phyloP scores from a whole-genome alignment of 2,797 vertebrate species.

The Benthosema pterotum region DNA sequence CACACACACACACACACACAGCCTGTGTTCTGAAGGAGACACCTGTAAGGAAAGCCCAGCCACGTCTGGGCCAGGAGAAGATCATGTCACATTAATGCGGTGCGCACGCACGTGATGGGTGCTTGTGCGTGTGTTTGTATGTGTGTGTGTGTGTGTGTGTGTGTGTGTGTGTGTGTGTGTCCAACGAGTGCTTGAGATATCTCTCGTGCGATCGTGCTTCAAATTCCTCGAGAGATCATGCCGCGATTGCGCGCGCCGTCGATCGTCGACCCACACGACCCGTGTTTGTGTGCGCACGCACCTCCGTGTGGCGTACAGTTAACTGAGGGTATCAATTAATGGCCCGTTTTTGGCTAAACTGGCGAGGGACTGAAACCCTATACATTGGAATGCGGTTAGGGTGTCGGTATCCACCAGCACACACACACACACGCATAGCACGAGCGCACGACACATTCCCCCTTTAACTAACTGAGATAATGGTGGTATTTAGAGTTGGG shows the following conservation, averaged over 20 bases:
- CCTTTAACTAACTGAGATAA: conserved; percentile 46
- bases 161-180: conserved; percentile 25
- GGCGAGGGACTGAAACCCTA: conserved; percentile 68
- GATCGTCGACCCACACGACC: no score
- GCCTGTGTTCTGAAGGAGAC: conserved; percentile 69
- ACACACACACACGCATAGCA: conserved; percentile 26
- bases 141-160: background rate
- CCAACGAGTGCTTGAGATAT: conserved; percentile 23
- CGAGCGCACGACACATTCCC: conserved; percentile 15
- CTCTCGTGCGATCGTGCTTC: background rate
- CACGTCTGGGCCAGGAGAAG: conserved; percentile 68
- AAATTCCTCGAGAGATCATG: background rate
- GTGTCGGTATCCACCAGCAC: conserved; percentile 39
- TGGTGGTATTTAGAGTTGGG: conserved; percentile 64
- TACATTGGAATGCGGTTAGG: conserved; percentile 65
- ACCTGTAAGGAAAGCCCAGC: conserved; percentile 81
- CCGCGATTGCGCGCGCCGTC: background rate
- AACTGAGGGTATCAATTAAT: conserved; percentile 70
- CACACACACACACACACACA: conserved; percentile 58
- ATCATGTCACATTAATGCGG: conserved; percentile 70
- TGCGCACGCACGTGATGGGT: no score
- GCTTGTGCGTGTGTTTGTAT: conserved; percentile 31
- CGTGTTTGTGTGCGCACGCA: background rate
- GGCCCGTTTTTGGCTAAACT: conserved; percentile 65
- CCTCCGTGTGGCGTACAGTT: conserved; percentile 23